phyloP scores from a whole-genome alignment of 1,140 invertebrate genomes.

The Pogonomyrmex californicus region DNA sequence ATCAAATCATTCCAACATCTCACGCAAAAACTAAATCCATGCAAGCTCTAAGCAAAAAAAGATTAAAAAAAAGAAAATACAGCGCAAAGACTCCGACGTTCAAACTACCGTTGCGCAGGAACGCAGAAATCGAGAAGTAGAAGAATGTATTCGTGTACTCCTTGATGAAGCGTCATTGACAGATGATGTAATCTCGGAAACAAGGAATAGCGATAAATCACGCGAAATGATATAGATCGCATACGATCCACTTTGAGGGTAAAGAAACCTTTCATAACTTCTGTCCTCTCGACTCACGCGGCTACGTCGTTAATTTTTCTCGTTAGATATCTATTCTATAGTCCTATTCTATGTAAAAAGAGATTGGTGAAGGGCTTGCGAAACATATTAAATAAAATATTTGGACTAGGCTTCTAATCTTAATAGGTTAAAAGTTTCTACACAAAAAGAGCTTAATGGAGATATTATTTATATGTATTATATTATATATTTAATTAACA shows the following conservation, averaged over 20 bases:
- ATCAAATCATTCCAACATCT: conserved; percentile 60
- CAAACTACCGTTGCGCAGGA: conserved; percentile 52
- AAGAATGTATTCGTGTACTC: conserved; percentile 40
- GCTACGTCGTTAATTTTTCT: conserved; percentile 68
- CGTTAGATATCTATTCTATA: conserved; percentile 72
- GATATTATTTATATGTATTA: not conserved
- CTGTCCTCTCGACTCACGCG: conserved; percentile 65
- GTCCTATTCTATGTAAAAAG: conserved; percentile 75
- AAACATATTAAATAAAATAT: conserved; percentile 51
- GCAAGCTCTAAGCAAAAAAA: conserved; percentile 69
- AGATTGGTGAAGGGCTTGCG: conserved; percentile 72
- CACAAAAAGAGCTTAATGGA: not conserved
- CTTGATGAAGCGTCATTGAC: not conserved
- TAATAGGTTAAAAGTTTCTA: not conserved
- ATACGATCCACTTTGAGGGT: conserved; percentile 6
- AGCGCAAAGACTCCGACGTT: conserved; percentile 74
- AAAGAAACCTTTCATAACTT: conserved; percentile 46
- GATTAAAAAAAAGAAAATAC: conserved; percentile 63
- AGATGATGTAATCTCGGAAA: conserved; percentile 12
- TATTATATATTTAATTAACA: not conserved
- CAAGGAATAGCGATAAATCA: not conserved
- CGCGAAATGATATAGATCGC: conserved; percentile 25
- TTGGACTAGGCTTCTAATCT: conserved; percentile 19
- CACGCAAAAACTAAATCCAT: conserved; percentile 63
- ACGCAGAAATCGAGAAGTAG: conserved; percentile 63